phyloP scores from a whole-genome alignment of 2,113 vertebrate genomes.

The Seriola aureovittata region DNA sequence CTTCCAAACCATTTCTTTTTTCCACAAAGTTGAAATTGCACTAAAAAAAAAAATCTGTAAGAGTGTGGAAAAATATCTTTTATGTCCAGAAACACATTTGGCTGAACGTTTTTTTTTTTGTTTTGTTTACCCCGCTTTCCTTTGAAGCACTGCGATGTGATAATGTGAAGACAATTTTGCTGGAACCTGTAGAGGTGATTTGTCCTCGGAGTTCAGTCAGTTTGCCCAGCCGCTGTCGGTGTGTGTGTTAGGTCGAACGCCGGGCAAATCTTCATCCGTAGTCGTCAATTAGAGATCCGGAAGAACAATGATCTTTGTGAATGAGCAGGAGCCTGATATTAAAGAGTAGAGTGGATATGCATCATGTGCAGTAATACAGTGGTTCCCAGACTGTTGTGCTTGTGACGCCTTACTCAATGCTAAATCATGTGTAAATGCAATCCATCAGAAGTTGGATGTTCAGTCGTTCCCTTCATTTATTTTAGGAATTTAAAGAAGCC shows the following conservation, averaged over 20 bases:
- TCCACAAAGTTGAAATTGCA: conserved; percentile 45
- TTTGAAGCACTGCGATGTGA: conserved; percentile 6
- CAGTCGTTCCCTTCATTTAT: no score
- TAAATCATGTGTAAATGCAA: no score
- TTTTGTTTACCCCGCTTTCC: not conserved
- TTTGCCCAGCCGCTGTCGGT: not conserved
- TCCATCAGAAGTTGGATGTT: no score
- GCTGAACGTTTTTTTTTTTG: conserved; percentile 5
- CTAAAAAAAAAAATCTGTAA: conserved; percentile 9
- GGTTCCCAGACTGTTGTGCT: not conserved
- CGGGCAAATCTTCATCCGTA: not conserved
- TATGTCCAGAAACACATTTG: conserved; percentile 25
- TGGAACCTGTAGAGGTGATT: not conserved
- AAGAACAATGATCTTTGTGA: not conserved
- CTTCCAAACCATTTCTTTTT: not conserved
- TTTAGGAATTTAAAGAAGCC: no score
- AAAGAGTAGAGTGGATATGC: not conserved
- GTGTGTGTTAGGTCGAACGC: not conserved
- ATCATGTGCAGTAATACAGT: not conserved
- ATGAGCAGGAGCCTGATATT: not conserved
- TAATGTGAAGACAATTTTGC: conserved; percentile 22
- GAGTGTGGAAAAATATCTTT: not conserved
- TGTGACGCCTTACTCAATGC: no score
- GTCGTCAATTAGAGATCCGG: not conserved
- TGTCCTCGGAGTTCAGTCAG: not conserved